Percentiles rank a stretch among this genome's conserved stretches.
Evolutionary conservation across 2,113 vertebrate genomes (phyloP).

Genomic region (Proterorhinus semilunaris): DNA sequence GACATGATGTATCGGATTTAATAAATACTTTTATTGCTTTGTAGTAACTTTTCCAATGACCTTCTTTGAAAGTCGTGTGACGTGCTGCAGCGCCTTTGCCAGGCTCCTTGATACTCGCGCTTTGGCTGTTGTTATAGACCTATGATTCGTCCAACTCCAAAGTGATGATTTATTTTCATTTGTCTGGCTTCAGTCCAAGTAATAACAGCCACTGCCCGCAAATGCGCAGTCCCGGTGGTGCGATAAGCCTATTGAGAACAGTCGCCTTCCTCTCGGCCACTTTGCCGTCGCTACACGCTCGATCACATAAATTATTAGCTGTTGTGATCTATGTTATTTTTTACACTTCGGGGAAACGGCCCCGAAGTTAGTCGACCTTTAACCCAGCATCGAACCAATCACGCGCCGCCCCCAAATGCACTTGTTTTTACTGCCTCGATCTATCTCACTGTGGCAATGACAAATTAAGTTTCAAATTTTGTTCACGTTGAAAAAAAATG

Average conservation of each 20-base stretch:
- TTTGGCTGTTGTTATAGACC: conserved; percentile 6
- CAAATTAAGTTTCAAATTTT: conserved; percentile 65
- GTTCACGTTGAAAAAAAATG: conserved; percentile 46
- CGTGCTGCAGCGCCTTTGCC: background rate
- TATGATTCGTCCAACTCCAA: conserved; percentile 20
- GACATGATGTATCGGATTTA: conserved; percentile 1
- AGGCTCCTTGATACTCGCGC: background rate
- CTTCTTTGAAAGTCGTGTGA: background rate
- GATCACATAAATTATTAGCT: background rate
- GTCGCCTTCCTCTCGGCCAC: conserved; percentile 8
- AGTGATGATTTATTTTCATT: conserved; percentile 18
- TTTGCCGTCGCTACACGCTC: background rate
- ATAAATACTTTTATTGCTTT: conserved; percentile 1
- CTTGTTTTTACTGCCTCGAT: conserved; percentile 20
- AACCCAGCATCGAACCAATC: conserved; percentile 32
- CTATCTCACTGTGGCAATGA: conserved; percentile 40
- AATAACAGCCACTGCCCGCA: conserved; percentile 9
- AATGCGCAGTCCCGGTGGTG: conserved; percentile 18
- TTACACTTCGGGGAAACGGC: conserved; percentile 22
- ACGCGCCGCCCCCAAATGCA: conserved; percentile 35
- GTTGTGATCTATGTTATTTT: conserved; percentile 18
- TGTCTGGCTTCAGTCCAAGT: conserved; percentile 17
- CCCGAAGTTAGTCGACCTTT: conserved; percentile 42
- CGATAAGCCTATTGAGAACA: conserved; percentile 14
- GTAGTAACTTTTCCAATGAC: background rate